Evolutionary conservation across 2,113 vertebrate species (phyloP).

Genomic region (Mustela lutreola): DNA sequence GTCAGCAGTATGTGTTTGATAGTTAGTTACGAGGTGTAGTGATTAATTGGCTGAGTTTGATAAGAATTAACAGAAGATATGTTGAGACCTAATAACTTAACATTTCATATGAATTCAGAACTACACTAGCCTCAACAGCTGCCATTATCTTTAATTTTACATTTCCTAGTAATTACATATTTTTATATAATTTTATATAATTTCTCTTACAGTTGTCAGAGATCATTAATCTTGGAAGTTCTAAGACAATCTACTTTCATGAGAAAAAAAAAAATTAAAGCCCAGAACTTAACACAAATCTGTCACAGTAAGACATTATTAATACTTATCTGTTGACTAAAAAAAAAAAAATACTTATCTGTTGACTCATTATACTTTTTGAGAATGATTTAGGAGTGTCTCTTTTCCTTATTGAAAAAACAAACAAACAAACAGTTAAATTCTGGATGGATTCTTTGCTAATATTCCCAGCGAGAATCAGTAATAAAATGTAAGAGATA

Average conservation of each 20-base stretch:
- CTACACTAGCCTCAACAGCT: background rate
- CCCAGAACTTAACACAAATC: background rate
- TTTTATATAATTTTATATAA: background rate
- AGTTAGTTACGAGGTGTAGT: background rate
- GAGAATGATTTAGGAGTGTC: background rate
- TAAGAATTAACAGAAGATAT: background rate
- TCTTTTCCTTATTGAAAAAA: background rate
- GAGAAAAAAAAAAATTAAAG: background rate
- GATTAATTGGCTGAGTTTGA: background rate
- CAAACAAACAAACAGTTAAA: background rate
- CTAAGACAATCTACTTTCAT: background rate
- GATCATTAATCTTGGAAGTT: slow-evolving; percentile 25
- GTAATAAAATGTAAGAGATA: background rate
- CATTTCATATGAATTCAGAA: background rate
- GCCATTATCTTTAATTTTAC: background rate
- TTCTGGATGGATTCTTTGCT: background rate
- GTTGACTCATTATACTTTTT: background rate
- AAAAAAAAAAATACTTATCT: background rate
- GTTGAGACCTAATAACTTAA: background rate
- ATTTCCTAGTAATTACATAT: background rate
- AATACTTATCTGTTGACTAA: background rate
- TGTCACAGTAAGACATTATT: background rate
- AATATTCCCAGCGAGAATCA: background rate
- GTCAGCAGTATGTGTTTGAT: background rate
- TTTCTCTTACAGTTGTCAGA: background rate